Evolutionary conservation across 2,113 vertebrate species (phyloP), one percentile per base, ranked within the genome.

Genomic region (Phalacrocorax pelagicus): DNA sequence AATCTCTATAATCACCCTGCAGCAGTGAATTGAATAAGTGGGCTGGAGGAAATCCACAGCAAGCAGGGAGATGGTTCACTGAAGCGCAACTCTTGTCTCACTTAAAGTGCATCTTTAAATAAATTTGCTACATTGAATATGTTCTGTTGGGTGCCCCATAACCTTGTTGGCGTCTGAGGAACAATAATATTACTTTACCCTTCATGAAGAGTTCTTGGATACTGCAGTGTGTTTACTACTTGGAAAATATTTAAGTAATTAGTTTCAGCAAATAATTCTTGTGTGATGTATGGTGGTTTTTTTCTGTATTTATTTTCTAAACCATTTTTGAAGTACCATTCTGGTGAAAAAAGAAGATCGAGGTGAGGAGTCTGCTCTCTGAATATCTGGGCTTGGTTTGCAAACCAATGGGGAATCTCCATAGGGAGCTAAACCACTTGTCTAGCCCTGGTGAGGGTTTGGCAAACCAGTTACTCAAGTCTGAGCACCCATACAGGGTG

Each of bases 161-260:
- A 79, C 93, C 82, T 93, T 8, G 1, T 12, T 86, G 74, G 81
- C 9, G 1, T 24, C 42, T 44, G 38, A 95, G 51, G 32, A 82
- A 49, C 9, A 38, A 44, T 24, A 40, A 21, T 62, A 18, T 24
- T 52, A 9, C 69, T 57, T 81, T 63, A 32, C 40, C n/a, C 27
- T 93, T 79, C 40, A 5, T 32, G 63, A 19, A 34, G 70, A 46
- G 26, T 10, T 79, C 78, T 92, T 91, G 70, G 73, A 30, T 75
- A 24, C 57, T 4, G 2, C 58, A 61, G 40, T 2, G 3, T 75
- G 81, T 75, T 97, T 89, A 66, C 49, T 54, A 24, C 57, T 79
- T 47, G 87, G 80, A 61, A 91, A 92, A 91, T 87, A 87, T 16
- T 85, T 69, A 74, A 91, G 87, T 87, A 89, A 75, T 72, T 85